phyloP scores from a whole-genome alignment of 2,888 invertebrate species.

The Papilio elwesi region DNA sequence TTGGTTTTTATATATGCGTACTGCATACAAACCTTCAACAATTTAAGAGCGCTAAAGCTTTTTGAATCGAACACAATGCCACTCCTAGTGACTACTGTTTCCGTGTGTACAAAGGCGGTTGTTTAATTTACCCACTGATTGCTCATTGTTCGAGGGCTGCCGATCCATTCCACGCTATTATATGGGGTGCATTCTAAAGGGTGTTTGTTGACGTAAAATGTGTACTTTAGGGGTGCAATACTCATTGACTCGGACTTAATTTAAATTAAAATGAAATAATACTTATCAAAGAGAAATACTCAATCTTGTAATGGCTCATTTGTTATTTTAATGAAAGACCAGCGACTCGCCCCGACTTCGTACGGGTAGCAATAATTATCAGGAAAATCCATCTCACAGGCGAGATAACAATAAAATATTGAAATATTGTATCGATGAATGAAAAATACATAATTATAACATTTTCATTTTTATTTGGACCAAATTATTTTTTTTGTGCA shows the following conservation, averaged over 20 bases:
- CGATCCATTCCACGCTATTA: slow-evolving; percentile 58
- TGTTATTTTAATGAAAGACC: slow-evolving; percentile 19
- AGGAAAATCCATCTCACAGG: no score
- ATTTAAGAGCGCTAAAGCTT: neutral
- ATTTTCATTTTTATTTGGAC: no score
- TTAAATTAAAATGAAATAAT: slow-evolving; percentile 53
- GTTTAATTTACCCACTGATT: slow-evolving; percentile 82
- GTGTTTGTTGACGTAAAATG: slow-evolving; percentile 58
- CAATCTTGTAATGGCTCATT: neutral
- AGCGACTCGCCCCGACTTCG: no score
- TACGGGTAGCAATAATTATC: no score
- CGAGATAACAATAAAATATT: no score
- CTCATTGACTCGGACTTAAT: slow-evolving; percentile 57
- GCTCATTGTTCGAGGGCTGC: slow-evolving; percentile 74
- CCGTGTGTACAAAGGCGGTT: slow-evolving; percentile 62
- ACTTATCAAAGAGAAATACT: neutral
- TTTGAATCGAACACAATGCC: neutral
- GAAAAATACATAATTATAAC: no score
- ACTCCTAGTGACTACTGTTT: slow-evolving; percentile 20
- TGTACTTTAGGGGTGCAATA: slow-evolving; percentile 70
- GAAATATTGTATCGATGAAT: no score
- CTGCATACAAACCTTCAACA: no score
- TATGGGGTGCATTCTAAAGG: slow-evolving; percentile 67
- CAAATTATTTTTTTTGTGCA: no score
- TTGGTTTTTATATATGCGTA: no score